A percentile compares a stretch with the other conserved stretches of the same genome.
Conservation (phyloP, 1,140 invertebrate genomes). For the Orchesella cincta region DNA sequence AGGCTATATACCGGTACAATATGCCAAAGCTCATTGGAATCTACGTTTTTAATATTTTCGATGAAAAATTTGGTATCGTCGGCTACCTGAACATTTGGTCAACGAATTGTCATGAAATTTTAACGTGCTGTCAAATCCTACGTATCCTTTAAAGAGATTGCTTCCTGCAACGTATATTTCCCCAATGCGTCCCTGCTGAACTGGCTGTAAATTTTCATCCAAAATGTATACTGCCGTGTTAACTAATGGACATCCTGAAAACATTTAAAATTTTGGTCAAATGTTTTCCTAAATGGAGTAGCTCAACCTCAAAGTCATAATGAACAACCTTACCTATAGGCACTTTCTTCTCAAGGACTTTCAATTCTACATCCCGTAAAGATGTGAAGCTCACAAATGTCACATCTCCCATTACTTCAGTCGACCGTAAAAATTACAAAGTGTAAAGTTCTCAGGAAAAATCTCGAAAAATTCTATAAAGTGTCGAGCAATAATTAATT, state of each 20-base stretch:
- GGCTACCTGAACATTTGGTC: conserved; percentile 60
- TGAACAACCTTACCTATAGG: conserved; percentile 82
- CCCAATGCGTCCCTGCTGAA: conserved; percentile 70
- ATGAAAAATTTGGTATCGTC: conserved; percentile 52
- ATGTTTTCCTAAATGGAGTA: too few species aligned
- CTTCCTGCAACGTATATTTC: conserved; percentile 73
- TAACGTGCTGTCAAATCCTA: conserved; percentile 69
- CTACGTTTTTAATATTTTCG: too few species aligned
- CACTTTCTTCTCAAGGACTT: conserved; percentile 64
- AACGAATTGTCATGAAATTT: conserved; percentile 73
- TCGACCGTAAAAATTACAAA: conserved; percentile 89
- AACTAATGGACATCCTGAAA: conserved; percentile 70
- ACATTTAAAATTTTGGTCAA: too few species aligned
- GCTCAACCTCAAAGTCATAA: too few species aligned
- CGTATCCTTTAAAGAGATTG: conserved; percentile 77
- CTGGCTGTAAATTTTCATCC: conserved; percentile 68
- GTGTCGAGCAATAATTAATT: neutral
- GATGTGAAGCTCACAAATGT: conserved; percentile 65
- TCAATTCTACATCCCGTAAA: conserved; percentile 62
- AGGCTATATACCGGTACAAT: too few species aligned
- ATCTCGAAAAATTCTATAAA: conserved; percentile 68
- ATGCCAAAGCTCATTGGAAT: too few species aligned
- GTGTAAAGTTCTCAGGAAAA: conserved; percentile 63
- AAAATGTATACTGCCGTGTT: conserved; percentile 79
- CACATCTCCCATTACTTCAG: conserved; percentile 82